Evolutionary conservation across 2,113 vertebrate species (phyloP).

Genomic region (Columba janthina): DNA sequence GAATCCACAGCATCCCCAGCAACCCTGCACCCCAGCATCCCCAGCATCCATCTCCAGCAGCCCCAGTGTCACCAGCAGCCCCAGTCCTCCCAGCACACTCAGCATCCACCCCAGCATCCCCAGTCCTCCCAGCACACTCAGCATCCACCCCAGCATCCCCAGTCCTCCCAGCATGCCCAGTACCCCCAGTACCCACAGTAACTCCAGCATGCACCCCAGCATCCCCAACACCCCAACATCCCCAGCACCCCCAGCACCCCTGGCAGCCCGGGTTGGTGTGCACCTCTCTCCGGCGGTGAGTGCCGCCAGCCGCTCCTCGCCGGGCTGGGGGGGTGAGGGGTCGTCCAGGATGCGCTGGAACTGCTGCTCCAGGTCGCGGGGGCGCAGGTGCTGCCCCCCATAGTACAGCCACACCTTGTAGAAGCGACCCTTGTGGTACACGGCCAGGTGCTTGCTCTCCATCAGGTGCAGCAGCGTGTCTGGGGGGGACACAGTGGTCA

Average conservation of each 20-base stretch:
- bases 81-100: no score
- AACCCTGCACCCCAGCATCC: no score
- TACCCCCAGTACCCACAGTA: no score
- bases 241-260: no score
- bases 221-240: not conserved
- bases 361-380: conserved; percentile 87
- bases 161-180: no score
- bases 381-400: conserved; percentile 82
- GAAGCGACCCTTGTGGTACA: conserved; percentile 90
- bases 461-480: conserved; percentile 86
- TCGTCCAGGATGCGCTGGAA: conserved; percentile 91
- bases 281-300: conserved; percentile 90
- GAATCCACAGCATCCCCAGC: no score
- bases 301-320: conserved; percentile 85
- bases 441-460: conserved; percentile 88
- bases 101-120: no score
- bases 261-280: no score
- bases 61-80: not conserved
- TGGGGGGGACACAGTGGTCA: conserved; percentile 16
- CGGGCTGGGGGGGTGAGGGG: conserved; percentile 80
- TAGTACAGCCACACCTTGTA: conserved; percentile 90
- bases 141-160: no score
- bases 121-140: no score
- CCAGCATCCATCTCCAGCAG: not conserved
- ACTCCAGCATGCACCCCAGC: not conserved